These are phyloP conservation scores for Rhynchomys soricoides DNA, from an alignment of 2,113 vertebrate species.

Conservation along the genomic window DNA sequence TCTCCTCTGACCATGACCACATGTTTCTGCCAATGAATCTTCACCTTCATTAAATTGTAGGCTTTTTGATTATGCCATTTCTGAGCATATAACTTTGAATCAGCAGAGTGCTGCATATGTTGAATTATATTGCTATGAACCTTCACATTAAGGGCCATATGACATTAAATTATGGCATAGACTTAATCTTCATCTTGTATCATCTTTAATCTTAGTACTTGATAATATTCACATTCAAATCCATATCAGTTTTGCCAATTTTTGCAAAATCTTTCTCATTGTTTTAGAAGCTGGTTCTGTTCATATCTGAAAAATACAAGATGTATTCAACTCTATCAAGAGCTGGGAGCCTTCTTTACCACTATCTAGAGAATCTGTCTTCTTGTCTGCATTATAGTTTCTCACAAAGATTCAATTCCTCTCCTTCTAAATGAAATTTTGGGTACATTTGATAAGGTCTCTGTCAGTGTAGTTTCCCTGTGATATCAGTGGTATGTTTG, in stretches of 20 bases:
- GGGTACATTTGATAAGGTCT: neutral
- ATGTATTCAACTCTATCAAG: neutral
- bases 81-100: neutral
- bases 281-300: neutral
- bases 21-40: neutral
- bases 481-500: neutral
- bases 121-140: neutral
- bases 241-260: neutral
- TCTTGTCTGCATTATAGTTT: neutral
- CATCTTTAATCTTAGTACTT: neutral
- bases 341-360: neutral
- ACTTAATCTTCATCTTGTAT: neutral
- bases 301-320: neutral
- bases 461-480: neutral
- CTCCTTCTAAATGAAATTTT: neutral
- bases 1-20: neutral
- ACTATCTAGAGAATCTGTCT: neutral
- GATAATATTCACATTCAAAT: neutral
- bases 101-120: neutral
- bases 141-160: neutral
- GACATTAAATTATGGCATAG: neutral
- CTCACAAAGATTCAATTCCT: neutral
- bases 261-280: neutral
- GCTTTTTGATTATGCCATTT: neutral
- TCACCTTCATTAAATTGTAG: neutral